phyloP scores from a whole-genome alignment of 1,140 invertebrate genomes.

The Nymphalis io region DNA sequence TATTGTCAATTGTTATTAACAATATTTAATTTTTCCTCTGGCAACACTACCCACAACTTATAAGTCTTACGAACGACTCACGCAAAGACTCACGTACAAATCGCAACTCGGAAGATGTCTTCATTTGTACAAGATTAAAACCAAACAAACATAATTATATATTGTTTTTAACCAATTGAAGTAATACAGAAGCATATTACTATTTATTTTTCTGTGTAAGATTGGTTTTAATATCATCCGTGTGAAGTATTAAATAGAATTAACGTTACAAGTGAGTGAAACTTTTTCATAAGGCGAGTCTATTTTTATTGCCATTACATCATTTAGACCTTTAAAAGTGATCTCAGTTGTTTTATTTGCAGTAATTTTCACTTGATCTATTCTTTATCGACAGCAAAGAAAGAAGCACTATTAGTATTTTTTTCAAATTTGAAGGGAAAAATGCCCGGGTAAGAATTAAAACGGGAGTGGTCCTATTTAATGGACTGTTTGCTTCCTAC shows the following conservation, averaged over 20 bases:
- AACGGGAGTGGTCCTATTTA: constrained; percentile 54
- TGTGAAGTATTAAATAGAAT: constrained; percentile 18
- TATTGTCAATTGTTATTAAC: too few relatives aligned
- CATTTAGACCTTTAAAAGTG: constrained; percentile 23
- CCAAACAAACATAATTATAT: background rate
- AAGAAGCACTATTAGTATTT: constrained; percentile 41
- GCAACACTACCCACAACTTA: too few relatives aligned
- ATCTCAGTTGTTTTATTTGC: constrained; percentile 15
- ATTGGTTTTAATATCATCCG: background rate
- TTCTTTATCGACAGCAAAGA: constrained; percentile 59
- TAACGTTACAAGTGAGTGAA: constrained; percentile 33
- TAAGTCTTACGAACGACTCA: too few relatives aligned
- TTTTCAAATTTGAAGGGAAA: constrained; percentile 43
- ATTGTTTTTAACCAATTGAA: background rate
- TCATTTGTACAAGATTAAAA: too few relatives aligned
- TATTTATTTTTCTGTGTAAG: background rate
- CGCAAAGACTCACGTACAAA: too few relatives aligned
- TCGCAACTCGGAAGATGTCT: too few relatives aligned
- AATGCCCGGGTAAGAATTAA: constrained; percentile 76
- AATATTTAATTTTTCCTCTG: too few relatives aligned
- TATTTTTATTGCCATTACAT: constrained; percentile 45
- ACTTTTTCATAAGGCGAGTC: constrained; percentile 25
- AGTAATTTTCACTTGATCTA: constrained; percentile 20
- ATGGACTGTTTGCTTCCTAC: constrained; percentile 9
- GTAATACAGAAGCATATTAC: too few relatives aligned